Conservation (phyloP, 2,888 invertebrate species). For the Cordilura impudica region DNA sequence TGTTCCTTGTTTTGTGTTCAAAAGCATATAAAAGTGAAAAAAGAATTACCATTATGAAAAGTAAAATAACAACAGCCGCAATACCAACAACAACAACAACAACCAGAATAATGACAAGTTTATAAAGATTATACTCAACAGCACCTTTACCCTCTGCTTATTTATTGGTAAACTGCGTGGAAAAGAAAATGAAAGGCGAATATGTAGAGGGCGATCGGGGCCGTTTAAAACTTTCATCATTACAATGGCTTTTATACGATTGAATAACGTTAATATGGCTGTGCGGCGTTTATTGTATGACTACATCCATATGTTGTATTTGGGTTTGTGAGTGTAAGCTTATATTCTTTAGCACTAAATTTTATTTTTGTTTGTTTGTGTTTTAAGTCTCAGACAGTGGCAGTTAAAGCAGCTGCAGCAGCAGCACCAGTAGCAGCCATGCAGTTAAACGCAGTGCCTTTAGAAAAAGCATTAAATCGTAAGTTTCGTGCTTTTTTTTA, state of each 20-base stretch:
- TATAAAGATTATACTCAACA: conserved; percentile 55
- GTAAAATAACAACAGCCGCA: conserved; percentile 16
- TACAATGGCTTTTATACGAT: conserved; percentile 55
- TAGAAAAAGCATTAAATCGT: conserved; percentile 26
- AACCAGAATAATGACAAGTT: conserved; percentile 56
- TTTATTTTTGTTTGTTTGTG: conserved; percentile 18
- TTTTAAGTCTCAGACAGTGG: conserved; percentile 2
- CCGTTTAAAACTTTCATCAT: conserved; percentile 45
- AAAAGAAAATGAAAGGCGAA: not conserved
- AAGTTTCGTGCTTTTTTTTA: conserved; percentile 32
- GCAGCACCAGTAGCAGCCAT: conserved; percentile 14
- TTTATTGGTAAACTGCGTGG: conserved; percentile 20
- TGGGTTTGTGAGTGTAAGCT: not conserved
- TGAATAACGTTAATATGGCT: conserved; percentile 24
- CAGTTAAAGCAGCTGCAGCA: conserved; percentile 11
- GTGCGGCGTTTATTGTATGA: not conserved
- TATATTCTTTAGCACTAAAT: conserved; percentile 45
- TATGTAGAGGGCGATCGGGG: not conserved
- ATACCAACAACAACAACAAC: conserved; percentile 40
- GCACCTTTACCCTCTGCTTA: conserved; percentile 59
- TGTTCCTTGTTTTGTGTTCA: conserved; percentile 50
- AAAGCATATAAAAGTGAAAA: not conserved
- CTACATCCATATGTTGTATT: no score
- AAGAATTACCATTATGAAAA: not conserved
- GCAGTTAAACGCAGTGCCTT: conserved; percentile 46